Conservation (phyloP, 2,888 invertebrate genomes). For the Ferrisia virgata region DNA sequence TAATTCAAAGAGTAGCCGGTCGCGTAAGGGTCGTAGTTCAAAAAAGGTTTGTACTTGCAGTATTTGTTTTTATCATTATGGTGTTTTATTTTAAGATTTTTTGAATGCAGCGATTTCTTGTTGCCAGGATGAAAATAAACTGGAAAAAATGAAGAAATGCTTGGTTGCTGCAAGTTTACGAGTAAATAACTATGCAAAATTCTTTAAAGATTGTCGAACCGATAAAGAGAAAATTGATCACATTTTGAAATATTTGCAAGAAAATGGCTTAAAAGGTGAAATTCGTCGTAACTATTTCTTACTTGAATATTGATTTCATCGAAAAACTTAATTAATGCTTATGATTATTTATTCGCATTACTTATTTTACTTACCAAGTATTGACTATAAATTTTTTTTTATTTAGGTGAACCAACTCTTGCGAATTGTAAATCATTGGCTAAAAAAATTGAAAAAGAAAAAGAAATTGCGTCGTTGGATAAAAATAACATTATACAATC, state of each 20-base stretch:
- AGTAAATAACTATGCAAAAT: neutral
- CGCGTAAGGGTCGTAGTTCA: neutral
- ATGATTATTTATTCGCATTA: too few species aligned
- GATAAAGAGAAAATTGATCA: neutral
- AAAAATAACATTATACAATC: neutral
- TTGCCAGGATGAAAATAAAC: neutral
- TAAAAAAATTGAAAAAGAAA: neutral
- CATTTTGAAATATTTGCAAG: neutral
- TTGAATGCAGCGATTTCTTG: neutral
- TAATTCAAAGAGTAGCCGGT: neutral
- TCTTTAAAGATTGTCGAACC: neutral
- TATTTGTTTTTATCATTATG: neutral
- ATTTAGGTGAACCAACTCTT: neutral
- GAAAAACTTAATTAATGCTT: too few species aligned
- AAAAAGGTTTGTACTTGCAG: neutral
- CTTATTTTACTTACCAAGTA: too few species aligned
- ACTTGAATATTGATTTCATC: too few species aligned
- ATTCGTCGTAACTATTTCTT: neutral
- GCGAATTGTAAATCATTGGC: neutral
- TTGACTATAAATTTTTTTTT: too few species aligned
- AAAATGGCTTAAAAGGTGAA: slow-evolving; percentile 8
- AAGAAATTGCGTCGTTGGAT: neutral
- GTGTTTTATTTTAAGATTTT: neutral
- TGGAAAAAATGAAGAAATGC: neutral
- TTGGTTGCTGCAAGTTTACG: neutral